These are phyloP conservation scores for Hypsopygia costalis DNA, from an alignment of 2,888 invertebrate species.

Conservation along the genomic window DNA sequence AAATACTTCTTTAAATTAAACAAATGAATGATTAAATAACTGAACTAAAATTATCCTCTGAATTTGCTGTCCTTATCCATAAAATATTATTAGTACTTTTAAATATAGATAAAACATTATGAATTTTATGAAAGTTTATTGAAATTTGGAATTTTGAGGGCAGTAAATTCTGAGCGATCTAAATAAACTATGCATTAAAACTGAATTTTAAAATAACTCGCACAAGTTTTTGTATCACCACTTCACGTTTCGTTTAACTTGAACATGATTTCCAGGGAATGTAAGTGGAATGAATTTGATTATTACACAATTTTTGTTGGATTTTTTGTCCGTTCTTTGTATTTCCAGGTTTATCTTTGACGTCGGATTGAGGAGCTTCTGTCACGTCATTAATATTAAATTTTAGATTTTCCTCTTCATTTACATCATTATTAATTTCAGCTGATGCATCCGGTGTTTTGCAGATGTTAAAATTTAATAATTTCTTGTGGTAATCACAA, in stretches of 20 bases:
- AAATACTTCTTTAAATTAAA: constrained; percentile 58
- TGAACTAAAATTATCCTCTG: constrained; percentile 46
- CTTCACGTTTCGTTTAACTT: constrained; percentile 63
- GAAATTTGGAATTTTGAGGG: constrained; percentile 19
- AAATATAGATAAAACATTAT: background rate
- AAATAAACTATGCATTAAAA: constrained; percentile 66
- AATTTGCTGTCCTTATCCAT: constrained; percentile 38
- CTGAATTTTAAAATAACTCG: constrained; percentile 66
- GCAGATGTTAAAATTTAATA: constrained; percentile 65
- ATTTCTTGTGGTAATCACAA: constrained; percentile 22
- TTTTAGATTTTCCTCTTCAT: constrained; percentile 45
- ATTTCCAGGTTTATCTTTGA: constrained; percentile 68
- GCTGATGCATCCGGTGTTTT: constrained; percentile 71
- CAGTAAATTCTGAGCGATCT: constrained; percentile 45
- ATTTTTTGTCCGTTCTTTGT: constrained; percentile 58
- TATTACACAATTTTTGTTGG: constrained; percentile 43
- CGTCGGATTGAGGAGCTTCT: constrained; percentile 74
- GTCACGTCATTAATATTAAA: constrained; percentile 63
- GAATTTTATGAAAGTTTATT: background rate
- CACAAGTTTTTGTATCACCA: constrained; percentile 71
- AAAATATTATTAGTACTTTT: constrained; percentile 18
- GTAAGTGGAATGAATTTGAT: constrained; percentile 77
- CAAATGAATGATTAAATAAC: constrained; percentile 55
- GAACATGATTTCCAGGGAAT: constrained; percentile 69
- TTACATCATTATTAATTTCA: constrained; percentile 65